Percentiles rank a stretch among this genome's conserved stretches.
phyloP scores from a whole-genome alignment of 2,113 vertebrate genomes.

The Corvus moneduloides region DNA sequence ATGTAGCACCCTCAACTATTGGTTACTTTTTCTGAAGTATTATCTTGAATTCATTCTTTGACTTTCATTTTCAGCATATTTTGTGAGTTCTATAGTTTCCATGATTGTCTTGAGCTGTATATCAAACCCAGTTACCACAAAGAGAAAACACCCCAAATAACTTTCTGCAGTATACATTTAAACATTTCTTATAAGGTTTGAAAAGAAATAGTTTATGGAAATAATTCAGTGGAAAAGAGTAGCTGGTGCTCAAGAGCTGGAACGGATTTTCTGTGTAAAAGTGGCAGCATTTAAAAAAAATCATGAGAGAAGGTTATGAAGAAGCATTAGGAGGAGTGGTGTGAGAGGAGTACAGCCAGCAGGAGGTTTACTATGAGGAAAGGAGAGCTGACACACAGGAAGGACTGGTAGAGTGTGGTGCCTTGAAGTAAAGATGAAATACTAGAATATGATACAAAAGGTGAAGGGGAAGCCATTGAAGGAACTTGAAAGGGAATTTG shows the following conservation, averaged over 20 bases:
- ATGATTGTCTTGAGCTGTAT: background rate
- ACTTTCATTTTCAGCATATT: background rate
- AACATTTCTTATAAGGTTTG: background rate
- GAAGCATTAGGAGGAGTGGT: background rate
- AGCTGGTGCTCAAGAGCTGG: background rate
- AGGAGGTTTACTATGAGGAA: background rate
- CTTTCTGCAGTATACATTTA: background rate
- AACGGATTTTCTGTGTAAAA: background rate
- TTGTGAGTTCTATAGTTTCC: background rate
- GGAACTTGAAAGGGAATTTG: background rate
- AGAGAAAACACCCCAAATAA: fast-evolving
- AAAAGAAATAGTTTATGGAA: background rate
- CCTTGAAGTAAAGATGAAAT: slow-evolving; percentile 42
- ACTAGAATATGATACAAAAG: background rate
- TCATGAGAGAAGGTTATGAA: background rate
- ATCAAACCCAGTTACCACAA: background rate
- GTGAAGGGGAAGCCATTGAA: slow-evolving; percentile 19
- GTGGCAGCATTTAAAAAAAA: slow-evolving; percentile 4
- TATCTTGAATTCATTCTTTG: background rate
- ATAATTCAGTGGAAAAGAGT: background rate
- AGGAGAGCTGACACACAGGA: background rate
- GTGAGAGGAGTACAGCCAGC: slow-evolving; percentile 7
- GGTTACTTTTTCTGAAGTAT: background rate
- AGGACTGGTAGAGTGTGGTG: background rate
- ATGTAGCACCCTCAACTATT: background rate